phyloP scores from a whole-genome alignment of 1,140 invertebrate genomes.

The Pantala flavescens region DNA sequence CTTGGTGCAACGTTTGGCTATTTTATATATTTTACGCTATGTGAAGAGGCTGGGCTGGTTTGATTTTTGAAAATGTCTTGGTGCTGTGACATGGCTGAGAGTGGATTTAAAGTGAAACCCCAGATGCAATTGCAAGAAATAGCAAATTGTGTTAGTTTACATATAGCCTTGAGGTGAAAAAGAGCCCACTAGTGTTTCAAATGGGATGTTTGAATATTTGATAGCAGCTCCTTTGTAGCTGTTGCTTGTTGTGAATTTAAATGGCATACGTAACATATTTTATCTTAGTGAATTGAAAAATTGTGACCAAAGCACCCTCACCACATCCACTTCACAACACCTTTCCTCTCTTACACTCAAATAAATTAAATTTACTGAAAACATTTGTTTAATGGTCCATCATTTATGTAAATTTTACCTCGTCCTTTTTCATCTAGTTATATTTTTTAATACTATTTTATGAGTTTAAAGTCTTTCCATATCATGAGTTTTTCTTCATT shows the following conservation, averaged over 20 bases:
- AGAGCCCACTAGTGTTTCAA: slow-evolving; percentile 8
- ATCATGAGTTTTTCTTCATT: too few species aligned
- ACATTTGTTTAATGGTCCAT: too few species aligned
- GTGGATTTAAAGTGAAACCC: slow-evolving; percentile 2
- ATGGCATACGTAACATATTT: slow-evolving; percentile 7
- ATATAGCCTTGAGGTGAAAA: neutral
- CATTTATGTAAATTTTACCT: too few species aligned
- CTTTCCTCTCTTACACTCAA: slow-evolving; percentile 5
- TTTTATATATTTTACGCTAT: slow-evolving; percentile 1
- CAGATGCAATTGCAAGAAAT: neutral
- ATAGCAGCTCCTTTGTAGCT: slow-evolving; percentile 8
- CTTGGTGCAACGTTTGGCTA: slow-evolving; percentile 4
- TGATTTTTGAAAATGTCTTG: neutral
- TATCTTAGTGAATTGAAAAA: slow-evolving; percentile 6
- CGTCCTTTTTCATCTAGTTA: too few species aligned
- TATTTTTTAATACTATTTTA: too few species aligned
- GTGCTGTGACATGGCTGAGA: slow-evolving; percentile 3
- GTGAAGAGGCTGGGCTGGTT: slow-evolving; percentile 6
- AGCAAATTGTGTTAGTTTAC: slow-evolving; percentile 1
- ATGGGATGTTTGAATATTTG: slow-evolving; percentile 2
- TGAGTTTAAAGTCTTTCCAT: too few species aligned
- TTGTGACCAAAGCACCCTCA: slow-evolving; percentile 7
- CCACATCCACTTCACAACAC: slow-evolving; percentile 4
- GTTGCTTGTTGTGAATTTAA: slow-evolving; percentile 2
- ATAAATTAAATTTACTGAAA: neutral